These are phyloP conservation scores for Trogon surrucura DNA, from an alignment of 2,113 vertebrate genomes.

Conservation along the genomic window DNA sequence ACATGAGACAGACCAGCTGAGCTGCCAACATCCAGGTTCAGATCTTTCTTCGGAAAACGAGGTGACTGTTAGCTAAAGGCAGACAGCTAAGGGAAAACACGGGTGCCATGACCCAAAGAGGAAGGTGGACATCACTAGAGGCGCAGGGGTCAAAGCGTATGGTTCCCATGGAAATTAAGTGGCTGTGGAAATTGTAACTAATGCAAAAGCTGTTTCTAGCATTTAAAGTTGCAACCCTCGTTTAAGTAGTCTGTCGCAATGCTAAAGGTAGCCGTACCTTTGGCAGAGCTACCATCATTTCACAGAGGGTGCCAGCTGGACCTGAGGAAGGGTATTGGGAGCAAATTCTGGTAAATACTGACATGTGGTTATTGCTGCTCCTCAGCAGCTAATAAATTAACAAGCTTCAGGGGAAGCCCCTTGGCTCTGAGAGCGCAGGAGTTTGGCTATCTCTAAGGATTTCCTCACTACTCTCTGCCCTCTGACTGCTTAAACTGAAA, in stretches of 20 bases:
- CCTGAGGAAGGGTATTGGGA: neutral
- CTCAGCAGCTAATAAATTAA: neutral
- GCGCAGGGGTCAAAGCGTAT: neutral
- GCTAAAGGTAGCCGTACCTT: neutral
- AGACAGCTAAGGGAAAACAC: neutral
- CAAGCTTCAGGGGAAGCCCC: neutral
- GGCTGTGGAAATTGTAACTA: neutral
- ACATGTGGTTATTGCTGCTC: neutral
- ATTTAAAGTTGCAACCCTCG: neutral
- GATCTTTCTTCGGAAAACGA: neutral
- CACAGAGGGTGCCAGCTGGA: fast-evolving
- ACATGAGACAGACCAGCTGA: neutral
- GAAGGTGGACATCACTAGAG: neutral
- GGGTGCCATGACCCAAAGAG: neutral
- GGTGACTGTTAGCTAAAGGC: neutral
- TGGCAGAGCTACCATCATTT: neutral
- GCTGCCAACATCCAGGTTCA: no score
- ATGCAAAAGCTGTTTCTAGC: neutral
- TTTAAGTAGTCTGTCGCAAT: neutral
- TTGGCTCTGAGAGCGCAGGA: neutral
- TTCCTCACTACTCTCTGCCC: neutral
- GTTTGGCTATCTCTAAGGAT: neutral
- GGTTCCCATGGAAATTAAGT: neutral
- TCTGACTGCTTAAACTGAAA: neutral
- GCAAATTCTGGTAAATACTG: neutral